phyloP scores from a whole-genome alignment of 2,888 invertebrate species.

The Macrosoma leucophasiata region DNA sequence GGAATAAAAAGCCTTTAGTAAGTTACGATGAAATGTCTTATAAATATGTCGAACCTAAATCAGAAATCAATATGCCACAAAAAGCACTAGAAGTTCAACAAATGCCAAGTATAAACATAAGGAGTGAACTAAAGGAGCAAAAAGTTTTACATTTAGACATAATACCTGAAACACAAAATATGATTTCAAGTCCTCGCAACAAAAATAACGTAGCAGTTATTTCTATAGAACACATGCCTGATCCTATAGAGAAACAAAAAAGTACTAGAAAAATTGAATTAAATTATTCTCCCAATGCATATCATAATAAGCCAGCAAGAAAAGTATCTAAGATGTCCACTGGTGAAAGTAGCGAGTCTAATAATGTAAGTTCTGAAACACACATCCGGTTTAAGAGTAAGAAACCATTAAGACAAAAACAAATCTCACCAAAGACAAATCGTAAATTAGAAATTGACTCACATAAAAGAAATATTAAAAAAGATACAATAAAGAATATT shows the following conservation, averaged over 20 bases:
- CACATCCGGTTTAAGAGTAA: conserved; percentile 28
- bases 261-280: not conserved
- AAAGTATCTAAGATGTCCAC: conserved; percentile 55
- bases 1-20: conserved; percentile 35
- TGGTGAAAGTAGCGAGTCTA: conserved; percentile 56
- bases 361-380: conserved; percentile 43
- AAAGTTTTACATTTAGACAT: conserved; percentile 70
- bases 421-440: conserved; percentile 1
- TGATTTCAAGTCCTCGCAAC: conserved; percentile 22
- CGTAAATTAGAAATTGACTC: conserved; percentile 7
- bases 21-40: conserved; percentile 53
- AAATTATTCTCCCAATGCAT: conserved; percentile 5
- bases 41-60: conserved; percentile 42
- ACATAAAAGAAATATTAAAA: conserved; percentile 25
- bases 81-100: conserved; percentile 55
- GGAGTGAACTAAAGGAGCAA: conserved; percentile 64
- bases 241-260: conserved; percentile 4
- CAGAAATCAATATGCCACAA: conserved; percentile 21
- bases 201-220: conserved; percentile 51
- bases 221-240: conserved; percentile 37
- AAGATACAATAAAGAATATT: conserved; percentile 29
- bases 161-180: conserved; percentile 41
- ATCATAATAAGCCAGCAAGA: conserved; percentile 25
- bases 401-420: conserved; percentile 31
- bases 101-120: conserved; percentile 71